Percentiles rank a stretch among this genome's conserved stretches.
Conservation (phyloP, 64 coral and sea anemone species). For the Catalaphyllia jardinei region DNA sequence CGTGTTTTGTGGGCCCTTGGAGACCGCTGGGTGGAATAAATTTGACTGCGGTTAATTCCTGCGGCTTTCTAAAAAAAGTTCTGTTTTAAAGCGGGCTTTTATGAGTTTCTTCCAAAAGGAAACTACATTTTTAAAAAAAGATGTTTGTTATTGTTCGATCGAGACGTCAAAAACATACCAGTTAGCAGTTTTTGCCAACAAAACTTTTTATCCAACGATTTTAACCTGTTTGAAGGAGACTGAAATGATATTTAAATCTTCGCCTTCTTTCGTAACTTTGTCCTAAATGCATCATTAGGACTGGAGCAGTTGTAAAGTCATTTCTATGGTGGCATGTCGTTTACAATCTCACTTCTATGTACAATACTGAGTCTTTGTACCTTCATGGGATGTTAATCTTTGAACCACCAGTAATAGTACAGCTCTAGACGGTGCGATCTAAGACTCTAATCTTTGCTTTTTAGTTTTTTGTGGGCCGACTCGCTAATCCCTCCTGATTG, state of each 20-base stretch:
- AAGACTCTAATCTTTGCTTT: not conserved
- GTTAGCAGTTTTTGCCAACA: too few species aligned
- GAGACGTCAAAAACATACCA: too few species aligned
- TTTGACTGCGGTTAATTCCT: constrained; percentile 13
- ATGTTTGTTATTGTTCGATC: too few species aligned
- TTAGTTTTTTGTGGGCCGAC: not conserved
- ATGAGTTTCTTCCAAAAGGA: too few species aligned
- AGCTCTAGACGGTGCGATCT: not conserved
- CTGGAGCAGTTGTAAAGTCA: not conserved
- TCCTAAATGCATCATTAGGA: too few species aligned
- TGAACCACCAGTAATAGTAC: not conserved
- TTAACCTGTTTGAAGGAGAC: too few species aligned
- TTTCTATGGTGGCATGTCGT: not conserved
- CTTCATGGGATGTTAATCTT: not conserved
- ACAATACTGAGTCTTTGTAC: not conserved
- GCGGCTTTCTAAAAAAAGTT: not conserved
- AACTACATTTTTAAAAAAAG: too few species aligned
- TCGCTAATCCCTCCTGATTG: constrained; percentile 22
- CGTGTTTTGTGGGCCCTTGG: not conserved
- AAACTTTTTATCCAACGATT: too few species aligned
- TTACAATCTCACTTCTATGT: not conserved
- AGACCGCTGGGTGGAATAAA: not conserved
- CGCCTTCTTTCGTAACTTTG: too few species aligned
- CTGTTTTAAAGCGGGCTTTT: not conserved
- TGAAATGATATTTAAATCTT: too few species aligned